Base-by-base conservation (phyloP, 2,888 invertebrate species). In the Phyllotreta striolata region DNA sequence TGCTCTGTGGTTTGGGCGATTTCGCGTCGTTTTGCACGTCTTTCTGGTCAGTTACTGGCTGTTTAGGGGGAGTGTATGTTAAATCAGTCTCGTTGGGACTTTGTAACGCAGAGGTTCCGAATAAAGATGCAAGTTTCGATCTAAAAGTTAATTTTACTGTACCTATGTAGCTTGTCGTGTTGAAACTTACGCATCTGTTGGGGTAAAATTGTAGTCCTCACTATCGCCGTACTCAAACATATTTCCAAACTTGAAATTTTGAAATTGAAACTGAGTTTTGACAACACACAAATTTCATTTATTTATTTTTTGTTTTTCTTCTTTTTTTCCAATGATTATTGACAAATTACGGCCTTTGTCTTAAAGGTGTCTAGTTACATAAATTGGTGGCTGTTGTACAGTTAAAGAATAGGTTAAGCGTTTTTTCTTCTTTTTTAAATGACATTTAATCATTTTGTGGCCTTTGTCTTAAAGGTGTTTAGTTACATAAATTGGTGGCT, bases 11-110 rank as follows among this genome's bases (percentile, higher is more conserved):
- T 10, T 55, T 66, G 6, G 56, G 63, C 41, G 62, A 54, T n/a
- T 51, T 61, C 4, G 58, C 39, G 56, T 63, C 66, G 43, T 61
- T 56, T 54, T 65, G 44, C 8, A 13, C 58, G 12, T 40, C 54
- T 52, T 69, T 68, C 38, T 58, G 64, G 24, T 62, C 41, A 37
- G 58, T 8, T 66, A 68, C 74, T 24, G 78, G 78, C 66, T 78
- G 77, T 64, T 76, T 78, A 5, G 77, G 78, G 4, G 78, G 75
- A 13, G 73, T 74, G 57, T 78, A 78, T 14, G 55, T 74, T 56
- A 78, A 69, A 69, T 66, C 72, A 7, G 66, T 63, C 68, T 64
- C 72, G 6, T 66, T 62, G 55, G 68, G 69, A 7, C 58, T 41
- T 60, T 68, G 64, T 49, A 40, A 38, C 55, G 35, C 46, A 62